Conservation (phyloP, 1,140 invertebrate genomes). For the Mactra quadrangularis region DNA sequence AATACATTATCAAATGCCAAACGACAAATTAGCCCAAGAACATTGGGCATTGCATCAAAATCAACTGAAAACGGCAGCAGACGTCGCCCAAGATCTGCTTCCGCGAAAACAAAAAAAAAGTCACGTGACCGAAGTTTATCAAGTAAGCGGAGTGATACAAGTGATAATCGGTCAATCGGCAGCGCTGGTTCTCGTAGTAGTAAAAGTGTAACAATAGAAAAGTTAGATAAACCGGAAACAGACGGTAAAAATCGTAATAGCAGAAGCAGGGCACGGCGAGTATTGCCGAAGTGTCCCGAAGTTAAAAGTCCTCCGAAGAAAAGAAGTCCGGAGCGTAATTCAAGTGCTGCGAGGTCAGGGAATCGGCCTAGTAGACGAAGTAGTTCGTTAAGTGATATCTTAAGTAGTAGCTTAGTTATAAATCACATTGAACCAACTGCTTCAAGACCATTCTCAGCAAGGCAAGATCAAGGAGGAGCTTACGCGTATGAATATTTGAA, state of each 20-base stretch:
- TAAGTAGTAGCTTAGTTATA: conserved; percentile 6
- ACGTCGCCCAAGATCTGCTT: conserved; percentile 23
- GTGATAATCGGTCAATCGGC: conserved; percentile 28
- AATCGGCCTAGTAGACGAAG: neutral
- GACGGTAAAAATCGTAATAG: conserved; percentile 9
- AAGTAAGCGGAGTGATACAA: conserved; percentile 28
- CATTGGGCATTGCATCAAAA: conserved; percentile 19
- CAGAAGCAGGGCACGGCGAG: conserved; percentile 30
- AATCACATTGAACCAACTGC: conserved; percentile 2
- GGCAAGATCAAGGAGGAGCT: conserved; percentile 7
- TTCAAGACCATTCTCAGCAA: neutral
- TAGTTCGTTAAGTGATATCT: conserved; percentile 23
- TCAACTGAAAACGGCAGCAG: neutral
- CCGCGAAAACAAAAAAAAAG: too few species aligned
- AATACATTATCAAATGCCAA: conserved; percentile 52
- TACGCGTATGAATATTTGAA: conserved; percentile 33
- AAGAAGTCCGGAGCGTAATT: conserved; percentile 32
- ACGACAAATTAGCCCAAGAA: conserved; percentile 15
- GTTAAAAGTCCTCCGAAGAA: conserved; percentile 26
- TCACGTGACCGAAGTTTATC: conserved; percentile 38
- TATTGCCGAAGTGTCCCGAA: neutral
- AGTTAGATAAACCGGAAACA: neutral
- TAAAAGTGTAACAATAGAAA: neutral
- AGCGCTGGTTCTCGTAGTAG: conserved; percentile 27
- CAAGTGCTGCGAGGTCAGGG: conserved; percentile 2